Evolutionary conservation across 2,797 vertebrate genomes (phyloP).

Genomic region (Oreonectes daqikongensis): DNA sequence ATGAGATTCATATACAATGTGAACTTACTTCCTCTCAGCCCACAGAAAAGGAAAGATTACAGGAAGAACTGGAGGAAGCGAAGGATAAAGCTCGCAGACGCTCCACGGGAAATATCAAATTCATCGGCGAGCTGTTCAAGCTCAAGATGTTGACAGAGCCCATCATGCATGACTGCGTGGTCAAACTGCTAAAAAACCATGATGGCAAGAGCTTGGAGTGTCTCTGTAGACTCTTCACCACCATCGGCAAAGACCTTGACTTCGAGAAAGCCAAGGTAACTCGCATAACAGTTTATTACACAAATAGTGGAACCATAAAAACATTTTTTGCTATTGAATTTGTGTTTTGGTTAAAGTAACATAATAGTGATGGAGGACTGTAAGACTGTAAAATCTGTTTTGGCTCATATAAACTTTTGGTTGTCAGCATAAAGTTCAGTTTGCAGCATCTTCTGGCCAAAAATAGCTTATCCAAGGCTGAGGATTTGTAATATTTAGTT

Average conservation of each 20-base stretch:
- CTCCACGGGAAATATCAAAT: conserved; percentile 96
- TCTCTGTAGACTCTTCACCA: conserved; percentile 93
- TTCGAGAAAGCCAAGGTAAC: conserved; percentile 97
- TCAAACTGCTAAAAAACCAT: conserved; percentile 96
- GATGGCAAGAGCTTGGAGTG: conserved; percentile 95
- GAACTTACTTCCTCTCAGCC: conserved; percentile 67
- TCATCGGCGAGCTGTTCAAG: conserved; percentile 97
- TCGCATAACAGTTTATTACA: background rate
- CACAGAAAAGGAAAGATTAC: conserved; percentile 87
- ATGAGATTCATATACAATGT: background rate
- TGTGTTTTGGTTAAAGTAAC: background rate
- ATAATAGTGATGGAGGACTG: too few relatives aligned
- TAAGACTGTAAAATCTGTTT: too few relatives aligned
- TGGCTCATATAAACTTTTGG: background rate
- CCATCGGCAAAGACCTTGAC: conserved; percentile 96
- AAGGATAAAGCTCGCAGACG: conserved; percentile 93
- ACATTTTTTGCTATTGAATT: too few relatives aligned
- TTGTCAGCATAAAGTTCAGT: background rate
- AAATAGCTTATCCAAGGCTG: background rate
- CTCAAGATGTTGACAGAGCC: conserved; percentile 97
- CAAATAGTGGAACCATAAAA: background rate
- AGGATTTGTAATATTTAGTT: background rate
- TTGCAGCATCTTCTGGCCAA: background rate
- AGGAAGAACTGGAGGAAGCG: conserved; percentile 90
- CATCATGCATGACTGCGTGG: conserved; percentile 98